These are phyloP conservation scores for Balearica regulorum DNA, from an alignment of 2,797 vertebrate species.

Conservation along the genomic window DNA sequence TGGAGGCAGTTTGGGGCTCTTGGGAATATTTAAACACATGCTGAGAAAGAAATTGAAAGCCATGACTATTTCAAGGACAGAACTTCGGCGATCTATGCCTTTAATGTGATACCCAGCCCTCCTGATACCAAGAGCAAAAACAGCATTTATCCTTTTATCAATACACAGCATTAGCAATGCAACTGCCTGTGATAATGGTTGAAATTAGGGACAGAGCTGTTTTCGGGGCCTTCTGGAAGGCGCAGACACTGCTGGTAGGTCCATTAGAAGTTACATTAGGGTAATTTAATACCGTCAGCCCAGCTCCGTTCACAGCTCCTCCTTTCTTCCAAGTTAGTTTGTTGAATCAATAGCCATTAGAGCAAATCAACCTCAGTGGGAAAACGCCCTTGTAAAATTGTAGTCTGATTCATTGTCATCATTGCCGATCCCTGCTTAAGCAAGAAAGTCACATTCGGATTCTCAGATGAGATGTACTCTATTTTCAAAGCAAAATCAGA, in stretches of 20 bases:
- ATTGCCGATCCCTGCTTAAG: neutral
- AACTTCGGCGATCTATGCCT: neutral
- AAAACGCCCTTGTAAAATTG: slow-evolving; percentile 26
- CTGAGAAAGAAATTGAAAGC: slow-evolving; percentile 67
- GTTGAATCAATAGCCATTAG: slow-evolving; percentile 65
- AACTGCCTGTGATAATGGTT: slow-evolving; percentile 20
- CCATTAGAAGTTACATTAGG: slow-evolving; percentile 58
- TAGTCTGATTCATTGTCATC: slow-evolving; percentile 3
- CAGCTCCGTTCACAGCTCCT: slow-evolving; percentile 29
- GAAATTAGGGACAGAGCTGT: slow-evolving; percentile 12
- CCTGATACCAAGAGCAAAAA: slow-evolving; percentile 35
- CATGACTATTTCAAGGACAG: slow-evolving; percentile 62
- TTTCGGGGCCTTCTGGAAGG: neutral
- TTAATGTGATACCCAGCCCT: slow-evolving; percentile 42
- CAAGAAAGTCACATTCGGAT: neutral
- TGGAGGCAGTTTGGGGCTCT: slow-evolving; percentile 55
- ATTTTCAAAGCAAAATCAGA: neutral
- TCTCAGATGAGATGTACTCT: neutral
- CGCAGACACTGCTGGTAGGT: neutral
- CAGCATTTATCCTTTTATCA: slow-evolving; percentile 60
- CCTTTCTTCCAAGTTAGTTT: slow-evolving; percentile 40
- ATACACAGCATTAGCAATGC: slow-evolving; percentile 8
- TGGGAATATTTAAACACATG: slow-evolving; percentile 70
- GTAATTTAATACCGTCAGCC: slow-evolving; percentile 57
- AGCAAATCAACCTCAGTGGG: slow-evolving; percentile 34